Evolutionary conservation across 2,113 vertebrate species (phyloP).

Genomic region (Mustela nigripes): DNA sequence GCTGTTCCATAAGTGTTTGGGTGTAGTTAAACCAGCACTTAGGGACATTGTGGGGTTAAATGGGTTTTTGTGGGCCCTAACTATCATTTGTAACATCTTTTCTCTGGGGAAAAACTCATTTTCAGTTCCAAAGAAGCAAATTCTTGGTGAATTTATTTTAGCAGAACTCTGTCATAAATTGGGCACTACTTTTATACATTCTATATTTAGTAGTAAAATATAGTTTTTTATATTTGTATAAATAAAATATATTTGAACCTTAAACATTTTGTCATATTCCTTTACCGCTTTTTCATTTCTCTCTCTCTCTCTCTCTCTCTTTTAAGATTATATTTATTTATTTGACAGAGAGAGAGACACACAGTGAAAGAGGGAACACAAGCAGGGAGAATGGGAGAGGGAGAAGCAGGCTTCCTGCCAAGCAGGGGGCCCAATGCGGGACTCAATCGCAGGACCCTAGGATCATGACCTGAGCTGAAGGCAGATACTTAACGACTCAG

Average conservation of each 20-base stretch:
- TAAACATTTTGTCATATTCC: background rate
- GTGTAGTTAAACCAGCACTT: background rate
- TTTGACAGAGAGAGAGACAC: too few species aligned
- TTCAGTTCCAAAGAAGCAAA: background rate
- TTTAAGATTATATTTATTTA: too few species aligned
- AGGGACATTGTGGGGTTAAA: background rate
- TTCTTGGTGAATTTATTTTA: background rate
- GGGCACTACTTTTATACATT: background rate
- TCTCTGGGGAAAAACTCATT: constrained; percentile 13
- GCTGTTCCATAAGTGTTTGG: background rate
- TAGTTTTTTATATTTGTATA: too few species aligned
- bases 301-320: too few species aligned
- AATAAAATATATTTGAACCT: background rate
- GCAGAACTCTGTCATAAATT: background rate
- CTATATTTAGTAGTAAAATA: background rate
- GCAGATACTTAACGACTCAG: too few species aligned
- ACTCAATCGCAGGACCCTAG: too few species aligned
- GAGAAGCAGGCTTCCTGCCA: too few species aligned
- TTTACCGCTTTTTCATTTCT: background rate
- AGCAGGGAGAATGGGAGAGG: too few species aligned
- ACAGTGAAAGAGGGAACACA: too few species aligned
- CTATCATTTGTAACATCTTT: constrained; percentile 27
- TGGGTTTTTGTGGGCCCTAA: background rate
- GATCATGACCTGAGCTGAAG: too few species aligned
- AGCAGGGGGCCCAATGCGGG: too few species aligned